Base-by-base conservation (phyloP, 2,797 vertebrate genomes). In the Sphenopsis melanotis region DNA sequence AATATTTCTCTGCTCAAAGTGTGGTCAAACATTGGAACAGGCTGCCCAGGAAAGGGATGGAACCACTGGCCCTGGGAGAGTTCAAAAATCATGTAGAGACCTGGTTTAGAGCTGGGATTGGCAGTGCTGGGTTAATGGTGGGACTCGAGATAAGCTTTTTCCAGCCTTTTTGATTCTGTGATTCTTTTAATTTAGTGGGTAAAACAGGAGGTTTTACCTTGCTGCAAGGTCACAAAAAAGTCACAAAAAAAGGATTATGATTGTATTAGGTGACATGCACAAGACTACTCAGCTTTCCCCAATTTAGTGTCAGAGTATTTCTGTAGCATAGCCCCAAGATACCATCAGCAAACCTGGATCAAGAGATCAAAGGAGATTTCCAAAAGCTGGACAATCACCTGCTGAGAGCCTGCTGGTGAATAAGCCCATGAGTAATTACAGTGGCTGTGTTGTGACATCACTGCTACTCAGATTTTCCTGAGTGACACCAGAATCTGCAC, bases 401-500 rank as follows among this genome's bases (percentile, higher is more conserved):
- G 64, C 72, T 76, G 59, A 60, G 76, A 70, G 52, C 5, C 37
- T 22, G 10, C 50, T 49, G 1, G 17, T 61, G 49, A 60, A 78
- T 24, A 70, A 83, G 14, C 42, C 34, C 2, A 6, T 44, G 77
- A 87, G 66, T 52, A 65, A 68, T 32, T 26, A 46, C 61, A 68
- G 87, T 16, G 83, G 29, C 55, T 15, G 11, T 1, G 17, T 81
- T 30, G 2, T 84, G 82, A 89, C 79, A 83, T 71, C 52, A 15
- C 36, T 6, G 5, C 72, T 37, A 32, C 80, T 92, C 87, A 78
- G 60, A 47, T 69, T 87, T 92, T 91, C 94, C 92, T 65, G 88
- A 95, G 88, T 86, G 95, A 88, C 89, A 85, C 78, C 52, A 52
- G 88, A 87, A 96, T 14, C 46, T 70, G 86, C 56, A 47, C 89